Conservation (phyloP, 1,140 invertebrate species). For the Zaprionus davidi region DNA sequence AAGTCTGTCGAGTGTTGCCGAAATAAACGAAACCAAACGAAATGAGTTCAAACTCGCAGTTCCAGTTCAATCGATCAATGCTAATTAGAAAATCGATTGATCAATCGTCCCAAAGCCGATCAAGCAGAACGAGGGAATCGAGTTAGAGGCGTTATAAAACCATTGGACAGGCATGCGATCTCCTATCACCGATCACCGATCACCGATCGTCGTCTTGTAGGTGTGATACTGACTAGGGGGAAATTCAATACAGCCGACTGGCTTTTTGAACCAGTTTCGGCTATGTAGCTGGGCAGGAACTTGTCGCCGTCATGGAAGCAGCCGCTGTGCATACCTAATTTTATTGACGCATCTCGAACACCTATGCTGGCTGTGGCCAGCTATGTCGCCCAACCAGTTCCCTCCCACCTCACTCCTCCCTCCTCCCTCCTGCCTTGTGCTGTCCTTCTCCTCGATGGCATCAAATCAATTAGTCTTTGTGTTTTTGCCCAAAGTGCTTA, state of each 20-base stretch:
- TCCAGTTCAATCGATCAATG: conserved; percentile 65
- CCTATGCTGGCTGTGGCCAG: background rate
- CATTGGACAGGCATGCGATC: background rate
- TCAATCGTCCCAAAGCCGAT: conserved; percentile 41
- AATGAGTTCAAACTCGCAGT: conserved; percentile 3
- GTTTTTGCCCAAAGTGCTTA: background rate
- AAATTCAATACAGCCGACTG: conserved; percentile 28
- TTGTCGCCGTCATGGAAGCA: background rate
- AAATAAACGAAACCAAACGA: conserved; percentile 24
- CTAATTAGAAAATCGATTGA: conserved; percentile 73
- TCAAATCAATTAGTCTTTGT: conserved; percentile 5
- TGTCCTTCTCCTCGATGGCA: background rate
- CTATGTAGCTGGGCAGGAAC: background rate
- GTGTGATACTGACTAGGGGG: conserved; percentile 18
- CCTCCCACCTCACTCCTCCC: background rate
- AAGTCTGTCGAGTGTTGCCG: background rate
- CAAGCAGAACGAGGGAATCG: conserved; percentile 5
- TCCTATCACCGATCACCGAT: background rate
- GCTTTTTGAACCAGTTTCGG: conserved; percentile 24
- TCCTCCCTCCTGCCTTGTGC: background rate
- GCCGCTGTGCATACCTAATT: conserved; percentile 8
- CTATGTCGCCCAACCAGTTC: background rate
- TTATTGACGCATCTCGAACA: conserved; percentile 5
- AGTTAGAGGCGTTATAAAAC: conserved; percentile 5
- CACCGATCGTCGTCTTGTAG: conserved; percentile 9